Conservation (phyloP, 2,888 invertebrate genomes). For the Loripinus fragilis region DNA sequence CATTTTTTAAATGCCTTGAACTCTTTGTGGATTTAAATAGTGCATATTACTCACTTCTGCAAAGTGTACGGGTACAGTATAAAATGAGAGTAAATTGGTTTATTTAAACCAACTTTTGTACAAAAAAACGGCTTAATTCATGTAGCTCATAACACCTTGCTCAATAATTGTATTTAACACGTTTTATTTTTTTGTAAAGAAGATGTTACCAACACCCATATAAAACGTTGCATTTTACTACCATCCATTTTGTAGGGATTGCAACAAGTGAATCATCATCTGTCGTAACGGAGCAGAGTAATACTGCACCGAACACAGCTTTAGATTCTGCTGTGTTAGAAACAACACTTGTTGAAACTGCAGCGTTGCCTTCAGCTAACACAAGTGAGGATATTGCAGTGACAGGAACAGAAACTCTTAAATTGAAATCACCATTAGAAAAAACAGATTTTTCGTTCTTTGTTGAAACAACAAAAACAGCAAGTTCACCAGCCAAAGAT, state of each 20-base stretch:
- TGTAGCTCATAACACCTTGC: too few species aligned
- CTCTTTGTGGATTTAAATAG: too few species aligned
- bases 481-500: not conserved
- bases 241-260: not conserved
- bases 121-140: too few species aligned
- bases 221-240: too few species aligned
- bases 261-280: not conserved
- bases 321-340: not conserved
- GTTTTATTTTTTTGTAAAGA: too few species aligned
- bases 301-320: not conserved
- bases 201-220: too few species aligned
- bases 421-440: slow-evolving; percentile 3
- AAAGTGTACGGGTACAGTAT: too few species aligned
- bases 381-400: not conserved
- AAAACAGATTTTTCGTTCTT: slow-evolving; percentile 2
- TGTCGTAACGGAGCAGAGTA: not conserved
- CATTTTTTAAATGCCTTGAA: too few species aligned
- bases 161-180: too few species aligned
- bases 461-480: not conserved
- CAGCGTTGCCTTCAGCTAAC: not conserved
- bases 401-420: slow-evolving; percentile 1
- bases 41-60: too few species aligned
- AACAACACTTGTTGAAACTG: not conserved
- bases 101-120: too few species aligned
- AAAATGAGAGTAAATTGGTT: too few species aligned